These are phyloP conservation scores for Drosophila sordidula DNA, from an alignment of 2,888 invertebrate genomes.

Conservation along the genomic window DNA sequence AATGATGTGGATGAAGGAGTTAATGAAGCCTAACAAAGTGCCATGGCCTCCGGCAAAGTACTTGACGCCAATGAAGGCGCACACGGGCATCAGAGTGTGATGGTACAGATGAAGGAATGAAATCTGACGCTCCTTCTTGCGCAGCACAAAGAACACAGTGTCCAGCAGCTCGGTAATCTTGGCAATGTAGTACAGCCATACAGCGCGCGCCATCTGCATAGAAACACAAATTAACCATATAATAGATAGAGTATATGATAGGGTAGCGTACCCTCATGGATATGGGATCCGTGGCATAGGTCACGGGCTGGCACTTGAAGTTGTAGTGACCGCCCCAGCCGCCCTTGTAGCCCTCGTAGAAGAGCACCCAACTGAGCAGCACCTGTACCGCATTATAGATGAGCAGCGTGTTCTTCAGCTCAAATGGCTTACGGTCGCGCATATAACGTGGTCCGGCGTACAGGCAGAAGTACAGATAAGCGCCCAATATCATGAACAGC, in stretches of 20 bases:
- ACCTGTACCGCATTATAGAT: constrained; percentile 96
- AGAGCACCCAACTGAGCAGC: constrained; percentile 91
- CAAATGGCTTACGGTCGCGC: constrained; percentile 93
- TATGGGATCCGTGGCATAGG: constrained; percentile 87
- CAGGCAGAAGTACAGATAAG: constrained; percentile 90
- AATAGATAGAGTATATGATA: neutral
- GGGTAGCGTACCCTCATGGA: constrained; percentile 86
- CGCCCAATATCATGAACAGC: constrained; percentile 88
- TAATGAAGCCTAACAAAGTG: constrained; percentile 93
- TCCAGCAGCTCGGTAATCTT: constrained; percentile 85
- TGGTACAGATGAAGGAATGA: constrained; percentile 95
- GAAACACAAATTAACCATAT: neutral
- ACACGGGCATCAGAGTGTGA: constrained; percentile 90
- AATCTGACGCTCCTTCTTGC: constrained; percentile 93
- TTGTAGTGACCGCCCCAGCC: constrained; percentile 88
- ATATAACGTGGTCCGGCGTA: constrained; percentile 94
- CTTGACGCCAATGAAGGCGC: constrained; percentile 89
- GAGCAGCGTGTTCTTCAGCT: constrained; percentile 91
- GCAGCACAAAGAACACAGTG: constrained; percentile 91
- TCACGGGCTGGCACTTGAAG: constrained; percentile 90
- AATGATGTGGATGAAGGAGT: constrained; percentile 94
- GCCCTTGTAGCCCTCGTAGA: constrained; percentile 88
- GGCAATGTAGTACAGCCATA: constrained; percentile 85
- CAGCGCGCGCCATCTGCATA: constrained; percentile 85
- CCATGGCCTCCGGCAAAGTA: constrained; percentile 93